Percentiles rank a stretch among this genome's conserved stretches.
Conservation (phyloP, 2,797 vertebrate genomes). For the Bradypodion pumilum region DNA sequence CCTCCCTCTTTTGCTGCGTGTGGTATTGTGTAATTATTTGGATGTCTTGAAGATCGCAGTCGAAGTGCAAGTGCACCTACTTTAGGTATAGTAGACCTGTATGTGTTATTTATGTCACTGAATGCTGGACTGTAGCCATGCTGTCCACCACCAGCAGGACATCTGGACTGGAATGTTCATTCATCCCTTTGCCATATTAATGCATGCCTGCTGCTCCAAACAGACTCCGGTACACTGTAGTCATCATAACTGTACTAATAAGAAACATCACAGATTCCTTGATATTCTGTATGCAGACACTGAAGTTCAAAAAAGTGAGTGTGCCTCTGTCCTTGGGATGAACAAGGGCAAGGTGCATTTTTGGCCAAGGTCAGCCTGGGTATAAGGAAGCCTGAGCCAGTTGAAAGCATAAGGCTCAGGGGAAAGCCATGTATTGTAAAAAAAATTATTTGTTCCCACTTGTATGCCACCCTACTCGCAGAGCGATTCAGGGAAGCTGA, state of each 20-base stretch:
- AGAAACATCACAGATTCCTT: conserved; percentile 32
- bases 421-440: not conserved
- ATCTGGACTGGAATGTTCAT: conserved; percentile 15
- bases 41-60: conserved; percentile 91
- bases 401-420: not conserved
- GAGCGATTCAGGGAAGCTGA: too few species aligned
- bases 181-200: conserved; percentile 25
- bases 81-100: conserved; percentile 90
- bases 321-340: not conserved
- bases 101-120: conserved; percentile 73
- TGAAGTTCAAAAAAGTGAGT: not conserved
- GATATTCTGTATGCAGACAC: conserved; percentile 27
- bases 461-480: too few species aligned
- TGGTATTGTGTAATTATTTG: conserved; percentile 79
- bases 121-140: conserved; percentile 50
- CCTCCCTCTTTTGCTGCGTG: conserved; percentile 79
- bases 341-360: not conserved
- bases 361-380: not conserved
- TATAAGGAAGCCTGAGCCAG: not conserved
- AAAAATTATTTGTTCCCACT: too few species aligned
- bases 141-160: conserved; percentile 35
- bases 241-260: conserved; percentile 52
- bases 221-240: conserved; percentile 43
- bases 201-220: conserved; percentile 49
- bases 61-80: conserved; percentile 94